Conservation (phyloP, 23 tunicate genomes). For the Trididemnum clinides region DNA sequence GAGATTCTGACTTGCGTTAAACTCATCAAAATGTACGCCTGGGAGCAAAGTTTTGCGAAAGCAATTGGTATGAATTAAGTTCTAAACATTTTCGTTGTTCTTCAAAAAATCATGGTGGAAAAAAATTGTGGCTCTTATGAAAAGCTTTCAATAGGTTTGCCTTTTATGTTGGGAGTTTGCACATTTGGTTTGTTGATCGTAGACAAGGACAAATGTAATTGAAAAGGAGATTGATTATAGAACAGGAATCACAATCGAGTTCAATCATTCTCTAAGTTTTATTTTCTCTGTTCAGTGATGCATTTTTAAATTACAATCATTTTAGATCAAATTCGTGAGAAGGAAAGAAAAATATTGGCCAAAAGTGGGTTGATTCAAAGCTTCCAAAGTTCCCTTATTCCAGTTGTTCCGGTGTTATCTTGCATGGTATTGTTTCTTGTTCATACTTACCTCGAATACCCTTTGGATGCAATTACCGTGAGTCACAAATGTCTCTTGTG, state of each 20-base stretch:
- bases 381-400: constrained; percentile 61
- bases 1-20: constrained; percentile 89
- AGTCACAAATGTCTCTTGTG: no score
- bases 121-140: no score
- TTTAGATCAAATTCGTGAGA: constrained; percentile 59
- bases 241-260: no score
- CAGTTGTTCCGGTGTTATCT: constrained; percentile 82
- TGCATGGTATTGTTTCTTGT: constrained; percentile 67
- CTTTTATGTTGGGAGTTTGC: neutral
- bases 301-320: no score
- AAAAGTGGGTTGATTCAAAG: constrained; percentile 77
- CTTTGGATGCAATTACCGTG: constrained; percentile 73
- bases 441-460: constrained; percentile 79
- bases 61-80: constrained; percentile 40
- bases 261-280: neutral
- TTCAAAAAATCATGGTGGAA: neutral
- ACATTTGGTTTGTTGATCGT: no score
- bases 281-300: no score
- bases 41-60: constrained; percentile 92
- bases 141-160: neutral
- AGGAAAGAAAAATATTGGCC: constrained; percentile 46
- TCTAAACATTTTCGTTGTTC: neutral
- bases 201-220: no score
- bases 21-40: constrained; percentile 93
- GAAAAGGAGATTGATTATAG: no score